Evolutionary conservation across 2,888 invertebrate species (phyloP).

Genomic region (Campoplex nolae): DNA sequence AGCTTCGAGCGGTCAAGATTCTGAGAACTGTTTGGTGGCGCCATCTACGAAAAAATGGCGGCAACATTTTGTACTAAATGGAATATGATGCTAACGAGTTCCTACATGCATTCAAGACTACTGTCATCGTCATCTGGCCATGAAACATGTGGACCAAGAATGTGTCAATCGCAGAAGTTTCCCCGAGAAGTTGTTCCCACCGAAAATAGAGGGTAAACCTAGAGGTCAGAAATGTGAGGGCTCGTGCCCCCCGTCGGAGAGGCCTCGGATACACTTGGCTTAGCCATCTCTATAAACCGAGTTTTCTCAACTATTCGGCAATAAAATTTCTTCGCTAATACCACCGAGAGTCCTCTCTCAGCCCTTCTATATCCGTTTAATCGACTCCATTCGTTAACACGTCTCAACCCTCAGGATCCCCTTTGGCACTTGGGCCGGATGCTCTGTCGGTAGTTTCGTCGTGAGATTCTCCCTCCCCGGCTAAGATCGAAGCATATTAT

Average conservation of each 20-base stretch:
- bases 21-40: neutral
- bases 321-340: constrained; percentile 48
- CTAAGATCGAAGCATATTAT: constrained; percentile 66
- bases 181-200: neutral
- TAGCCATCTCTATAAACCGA: neutral
- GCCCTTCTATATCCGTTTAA: constrained; percentile 57
- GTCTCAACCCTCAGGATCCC: constrained; percentile 58
- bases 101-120: neutral
- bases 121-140: neutral
- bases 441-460: constrained; percentile 64
- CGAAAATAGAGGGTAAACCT: neutral
- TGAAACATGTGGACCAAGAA: neutral
- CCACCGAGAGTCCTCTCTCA: constrained; percentile 25
- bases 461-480: constrained; percentile 32
- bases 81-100: neutral
- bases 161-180: neutral
- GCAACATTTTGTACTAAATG: neutral
- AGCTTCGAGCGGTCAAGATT: neutral
- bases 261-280: constrained; percentile 9
- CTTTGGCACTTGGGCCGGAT: constrained; percentile 61
- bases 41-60: neutral
- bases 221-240: neutral
- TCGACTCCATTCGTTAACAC: constrained; percentile 67
- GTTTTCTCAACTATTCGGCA: constrained; percentile 56
- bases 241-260: neutral